Evolutionary conservation across 2,113 vertebrate species (phyloP).

Genomic region (Pogonocichla stellata): DNA sequence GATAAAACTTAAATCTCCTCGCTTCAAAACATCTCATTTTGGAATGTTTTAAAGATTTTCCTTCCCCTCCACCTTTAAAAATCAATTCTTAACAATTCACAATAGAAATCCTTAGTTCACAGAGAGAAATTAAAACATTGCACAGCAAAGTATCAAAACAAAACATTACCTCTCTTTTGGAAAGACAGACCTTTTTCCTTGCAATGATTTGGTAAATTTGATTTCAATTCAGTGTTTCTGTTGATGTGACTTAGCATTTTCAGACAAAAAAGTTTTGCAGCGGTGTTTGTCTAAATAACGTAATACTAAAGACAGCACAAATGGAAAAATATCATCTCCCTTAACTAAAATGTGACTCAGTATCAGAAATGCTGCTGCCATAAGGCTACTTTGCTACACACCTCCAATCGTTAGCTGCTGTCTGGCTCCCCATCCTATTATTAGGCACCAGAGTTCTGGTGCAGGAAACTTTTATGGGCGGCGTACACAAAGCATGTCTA

Average conservation of each 20-base stretch:
- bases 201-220: background rate
- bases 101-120: background rate
- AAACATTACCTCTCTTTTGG: slow-evolving; percentile 25
- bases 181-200: background rate
- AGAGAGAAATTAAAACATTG: slow-evolving; percentile 3
- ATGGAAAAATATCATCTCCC: background rate
- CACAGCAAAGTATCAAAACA: slow-evolving; percentile 9
- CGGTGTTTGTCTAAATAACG: background rate
- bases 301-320: background rate
- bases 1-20: background rate
- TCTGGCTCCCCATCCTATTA: slow-evolving; percentile 26
- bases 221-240: background rate
- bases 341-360: slow-evolving; percentile 1
- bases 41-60: background rate
- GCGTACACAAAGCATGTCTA: slow-evolving; percentile 27
- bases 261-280: slow-evolving; percentile 34
- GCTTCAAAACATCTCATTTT: background rate
- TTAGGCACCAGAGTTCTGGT: slow-evolving; percentile 14
- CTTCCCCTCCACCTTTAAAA: background rate
- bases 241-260: background rate
- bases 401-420: slow-evolving; percentile 24
- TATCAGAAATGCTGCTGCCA: slow-evolving; percentile 8
- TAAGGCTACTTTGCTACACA: slow-evolving; percentile 29
- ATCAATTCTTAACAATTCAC: background rate
- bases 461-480: slow-evolving; percentile 43